Percentiles rank a stretch among this genome's conserved stretches.
These are phyloP conservation scores for Zapus hudsonius DNA, from an alignment of 2,113 vertebrate species.

Conservation along the genomic window DNA sequence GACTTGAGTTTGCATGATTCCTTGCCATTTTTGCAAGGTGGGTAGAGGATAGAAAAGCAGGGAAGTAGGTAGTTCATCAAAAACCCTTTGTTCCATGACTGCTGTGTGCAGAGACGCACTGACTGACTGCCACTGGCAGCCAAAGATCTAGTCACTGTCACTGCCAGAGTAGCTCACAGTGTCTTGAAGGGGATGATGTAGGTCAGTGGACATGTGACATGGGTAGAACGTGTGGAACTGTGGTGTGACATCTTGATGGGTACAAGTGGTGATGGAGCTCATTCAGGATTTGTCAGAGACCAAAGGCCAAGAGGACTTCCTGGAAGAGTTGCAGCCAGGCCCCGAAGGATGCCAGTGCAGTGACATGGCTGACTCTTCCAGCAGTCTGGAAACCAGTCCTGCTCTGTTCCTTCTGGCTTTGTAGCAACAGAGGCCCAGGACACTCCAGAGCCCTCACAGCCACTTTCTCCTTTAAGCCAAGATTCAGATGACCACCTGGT, in stretches of 20 bases:
- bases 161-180: no score
- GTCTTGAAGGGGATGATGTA: no score
- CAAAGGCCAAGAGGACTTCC: neutral
- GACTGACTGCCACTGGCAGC: neutral
- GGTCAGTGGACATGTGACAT: fast-evolving
- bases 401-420: neutral
- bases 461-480: neutral
- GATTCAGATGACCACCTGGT: neutral
- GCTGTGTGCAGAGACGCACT: neutral
- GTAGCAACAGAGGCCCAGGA: neutral
- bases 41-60: neutral
- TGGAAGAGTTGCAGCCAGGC: neutral
- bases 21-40: fast-evolving
- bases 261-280: neutral
- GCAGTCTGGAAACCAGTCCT: neutral
- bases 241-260: neutral
- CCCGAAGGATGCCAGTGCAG: neutral
- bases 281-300: neutral
- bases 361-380: no score
- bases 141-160: no score
- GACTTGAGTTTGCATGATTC: fast-evolving
- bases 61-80: no score
- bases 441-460: fast-evolving
- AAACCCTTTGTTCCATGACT: no score
- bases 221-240: fast-evolving